Evolutionary conservation across 2,797 vertebrate species (phyloP), one percentile per base, ranked within the genome.

Genomic region (Pangasius macronema): DNA sequence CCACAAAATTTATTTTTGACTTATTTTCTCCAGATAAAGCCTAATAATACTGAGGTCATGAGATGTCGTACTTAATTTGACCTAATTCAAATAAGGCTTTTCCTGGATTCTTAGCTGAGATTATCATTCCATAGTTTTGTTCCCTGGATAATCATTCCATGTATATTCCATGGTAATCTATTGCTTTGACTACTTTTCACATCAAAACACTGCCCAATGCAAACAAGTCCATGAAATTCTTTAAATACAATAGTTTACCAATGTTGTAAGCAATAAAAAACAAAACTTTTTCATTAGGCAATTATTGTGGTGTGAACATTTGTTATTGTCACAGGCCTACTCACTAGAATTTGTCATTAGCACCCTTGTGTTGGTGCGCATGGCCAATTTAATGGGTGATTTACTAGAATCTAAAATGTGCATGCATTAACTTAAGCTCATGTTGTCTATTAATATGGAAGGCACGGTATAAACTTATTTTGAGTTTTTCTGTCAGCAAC

Each of bases 371-470:
- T 51, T 57, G 8, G 4, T 80, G 77, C 39, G 20, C 22, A 6
- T 13, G 3, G 20, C 5, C 33, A 59, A 80, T 80, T 59, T 80
- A 80, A 80, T 59, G 33, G 30, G 22, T 81, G 22, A 61, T 81
- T 24, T 39, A 36, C 2, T 59, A n/a, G 33, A n/a, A 61, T 81
- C 11, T 81, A 27, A 61, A 42, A 61, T 27, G 6, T 81, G 79
- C 79, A 57, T 39, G 53, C 77, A 59, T 80, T 59, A 79, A 22
- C 51, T 79, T 18, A 80, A 57, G 53, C 20, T 57, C 53, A 61
- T 3, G 4, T 61, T 61, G 36, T 13, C 22, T n/a, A 61, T 61
- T 81, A 27, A 39, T 27, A 59, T 61, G 55, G 22, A 39, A 8
- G 1, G 11, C 24, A 59, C 22, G 27, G 2, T 39, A 14, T 39